These are phyloP conservation scores for Trichogramma pretiosum DNA, from an alignment of 1,140 invertebrate species.

Conservation along the genomic window DNA sequence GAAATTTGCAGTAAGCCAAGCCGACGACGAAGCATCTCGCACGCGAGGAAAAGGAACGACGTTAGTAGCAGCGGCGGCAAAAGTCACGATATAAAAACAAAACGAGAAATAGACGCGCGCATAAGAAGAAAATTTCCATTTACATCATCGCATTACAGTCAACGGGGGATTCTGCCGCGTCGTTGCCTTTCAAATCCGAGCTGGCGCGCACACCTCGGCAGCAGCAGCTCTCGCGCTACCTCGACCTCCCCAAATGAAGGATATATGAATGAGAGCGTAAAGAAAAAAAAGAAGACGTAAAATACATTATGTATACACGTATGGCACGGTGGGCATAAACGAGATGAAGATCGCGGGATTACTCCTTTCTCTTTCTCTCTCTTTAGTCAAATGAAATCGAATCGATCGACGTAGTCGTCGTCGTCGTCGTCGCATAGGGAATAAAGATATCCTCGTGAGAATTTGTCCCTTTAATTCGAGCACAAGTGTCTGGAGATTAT, in stretches of 20 bases:
- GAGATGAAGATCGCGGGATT: too few species aligned
- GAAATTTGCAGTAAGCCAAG: too few species aligned
- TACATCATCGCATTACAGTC: constrained; percentile 15
- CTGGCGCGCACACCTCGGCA: too few species aligned
- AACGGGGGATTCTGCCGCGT: constrained; percentile 14
- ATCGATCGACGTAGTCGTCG: constrained; percentile 8
- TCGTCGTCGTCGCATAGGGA: constrained; percentile 17
- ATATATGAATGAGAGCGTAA: background rate
- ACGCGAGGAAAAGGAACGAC: background rate
- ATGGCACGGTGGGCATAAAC: background rate
- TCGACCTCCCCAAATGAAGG: background rate
- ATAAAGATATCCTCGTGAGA: constrained; percentile 20
- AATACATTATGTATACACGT: too few species aligned
- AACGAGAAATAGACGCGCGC: constrained; percentile 12
- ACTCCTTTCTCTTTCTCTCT: constrained; percentile 5
- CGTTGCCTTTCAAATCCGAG: constrained; percentile 12
- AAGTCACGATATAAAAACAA: background rate
- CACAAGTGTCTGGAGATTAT: constrained; percentile 9
- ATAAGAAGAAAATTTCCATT: constrained; percentile 17
- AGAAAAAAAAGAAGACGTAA: background rate
- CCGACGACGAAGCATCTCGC: too few species aligned
- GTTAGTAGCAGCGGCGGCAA: too few species aligned
- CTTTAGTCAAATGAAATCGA: constrained; percentile 5
- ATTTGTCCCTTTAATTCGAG: constrained; percentile 16
- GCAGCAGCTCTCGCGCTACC: too few species aligned